A percentile compares a stretch with the other conserved stretches of the same genome.
phyloP scores from a whole-genome alignment of 2,888 invertebrate species.

The Sphaeridia pumilis region DNA sequence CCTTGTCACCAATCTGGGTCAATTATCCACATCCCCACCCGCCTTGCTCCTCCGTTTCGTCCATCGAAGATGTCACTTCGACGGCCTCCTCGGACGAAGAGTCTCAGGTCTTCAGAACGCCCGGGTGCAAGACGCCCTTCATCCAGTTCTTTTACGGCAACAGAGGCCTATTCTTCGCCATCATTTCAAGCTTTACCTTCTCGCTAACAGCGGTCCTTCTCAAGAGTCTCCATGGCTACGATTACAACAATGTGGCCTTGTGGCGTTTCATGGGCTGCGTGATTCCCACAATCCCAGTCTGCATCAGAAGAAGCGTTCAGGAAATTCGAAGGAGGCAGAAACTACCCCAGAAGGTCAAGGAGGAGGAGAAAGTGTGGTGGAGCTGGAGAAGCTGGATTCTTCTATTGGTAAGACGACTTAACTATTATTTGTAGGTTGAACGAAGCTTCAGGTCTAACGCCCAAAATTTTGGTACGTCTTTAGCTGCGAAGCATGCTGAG shows the following conservation, averaged over 20 bases:
- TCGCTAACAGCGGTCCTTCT: conserved; percentile 29
- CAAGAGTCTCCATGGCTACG: conserved; percentile 23
- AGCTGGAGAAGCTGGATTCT: conserved; percentile 1
- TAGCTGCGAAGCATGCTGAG: conserved; percentile 26
- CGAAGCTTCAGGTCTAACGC: background rate
- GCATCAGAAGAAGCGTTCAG: conserved; percentile 1
- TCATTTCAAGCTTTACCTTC: conserved; percentile 24
- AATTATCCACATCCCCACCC: no score
- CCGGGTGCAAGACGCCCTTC: no score
- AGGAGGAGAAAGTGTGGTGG: background rate
- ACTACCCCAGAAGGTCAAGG: background rate
- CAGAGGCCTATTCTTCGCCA: conserved; percentile 23
- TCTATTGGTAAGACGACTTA: conserved; percentile 1
- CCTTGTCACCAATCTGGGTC: no score
- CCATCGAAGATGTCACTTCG: no score
- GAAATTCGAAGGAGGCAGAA: background rate
- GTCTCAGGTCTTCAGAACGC: no score
- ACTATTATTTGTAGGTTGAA: background rate
- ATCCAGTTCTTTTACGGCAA: no score
- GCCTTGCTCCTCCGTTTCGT: no score
- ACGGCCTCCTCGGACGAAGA: no score
- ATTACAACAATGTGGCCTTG: conserved; percentile 28
- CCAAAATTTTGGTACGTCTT: background rate
- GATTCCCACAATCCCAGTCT: conserved; percentile 21
- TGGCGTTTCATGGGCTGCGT: conserved; percentile 33